Base-by-base conservation (phyloP, 2,113 vertebrate species). In the Etheostoma cragini region DNA sequence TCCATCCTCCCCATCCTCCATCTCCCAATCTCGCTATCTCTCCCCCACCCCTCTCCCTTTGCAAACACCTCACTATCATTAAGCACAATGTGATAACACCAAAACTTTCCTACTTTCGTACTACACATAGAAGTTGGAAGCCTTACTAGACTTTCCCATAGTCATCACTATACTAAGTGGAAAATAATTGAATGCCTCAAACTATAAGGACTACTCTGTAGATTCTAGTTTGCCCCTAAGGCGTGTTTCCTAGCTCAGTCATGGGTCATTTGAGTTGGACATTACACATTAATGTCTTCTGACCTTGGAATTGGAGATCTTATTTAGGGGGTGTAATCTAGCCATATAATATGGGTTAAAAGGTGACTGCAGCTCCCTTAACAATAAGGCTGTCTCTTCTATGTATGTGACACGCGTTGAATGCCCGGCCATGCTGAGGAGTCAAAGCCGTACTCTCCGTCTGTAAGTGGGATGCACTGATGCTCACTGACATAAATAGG, bases 401-500 rank as follows among this genome's bases (percentile, higher is more conserved):
- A 6, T 72, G 61, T 83, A 62, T 54, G 66, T 64, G 70, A 64
- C 61, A 70, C 30, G 58, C 60, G 19, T 24, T 64, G 50, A 26
- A 56, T 26, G 84, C 62, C 72, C 38, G 77, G 80, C 62, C 73
- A 42, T 80, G 82, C 80, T 13, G 74, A 72, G 81, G 62, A 88
- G 82, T 82, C 35, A 61, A 77, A 90, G 87, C 90, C 71, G 74
- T 83, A 71, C 76, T 86, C 83, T 91, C 53, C 84, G 82, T 87
- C 88, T 88, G 75, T 72, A 93, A 88, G 89, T 90, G 89, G 87
- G 86, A 91, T 91, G 91, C 83, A 64, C 92, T 93, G 93, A 96
- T 91, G 90, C 89, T 88, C 85, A 69, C 81, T 94, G 95, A 94
- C 94, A 94, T 92, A 95, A 95, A 94, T 94, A 94, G 93, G 94